A percentile compares a stretch with the other conserved stretches of the same genome.
Evolutionary conservation across 2,113 vertebrate species (phyloP).

Genomic region (Marcusenius ussheri): DNA sequence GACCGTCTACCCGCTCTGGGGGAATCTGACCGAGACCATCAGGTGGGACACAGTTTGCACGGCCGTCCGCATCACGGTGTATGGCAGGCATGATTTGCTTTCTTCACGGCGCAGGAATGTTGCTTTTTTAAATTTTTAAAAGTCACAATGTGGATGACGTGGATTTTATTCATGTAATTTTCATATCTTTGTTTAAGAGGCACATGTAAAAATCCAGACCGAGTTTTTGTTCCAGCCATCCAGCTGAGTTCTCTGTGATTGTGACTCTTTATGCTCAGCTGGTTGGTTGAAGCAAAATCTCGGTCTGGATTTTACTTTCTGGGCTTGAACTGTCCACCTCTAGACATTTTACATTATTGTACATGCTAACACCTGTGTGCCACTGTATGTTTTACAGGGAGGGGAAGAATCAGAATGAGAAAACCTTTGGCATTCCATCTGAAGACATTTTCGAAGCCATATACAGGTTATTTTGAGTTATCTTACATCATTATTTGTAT

Average conservation of each 20-base stretch:
- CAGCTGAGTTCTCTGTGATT: neutral
- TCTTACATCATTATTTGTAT: neutral
- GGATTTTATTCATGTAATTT: neutral
- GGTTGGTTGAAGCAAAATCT: neutral
- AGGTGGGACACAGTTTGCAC: slow-evolving; percentile 40
- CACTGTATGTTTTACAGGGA: slow-evolving; percentile 41
- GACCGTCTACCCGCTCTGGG: slow-evolving; percentile 64
- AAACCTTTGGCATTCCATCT: slow-evolving; percentile 52
- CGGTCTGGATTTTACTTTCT: neutral
- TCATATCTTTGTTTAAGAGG: neutral
- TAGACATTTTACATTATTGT: neutral
- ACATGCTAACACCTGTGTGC: neutral
- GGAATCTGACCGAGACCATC: slow-evolving; percentile 54
- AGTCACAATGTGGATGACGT: neutral
- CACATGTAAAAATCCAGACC: neutral
- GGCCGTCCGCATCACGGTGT: neutral
- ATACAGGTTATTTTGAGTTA: slow-evolving; percentile 51
- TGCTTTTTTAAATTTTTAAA: neutral
- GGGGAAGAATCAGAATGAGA: slow-evolving; percentile 64
- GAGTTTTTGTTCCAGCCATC: neutral
- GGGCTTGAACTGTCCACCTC: neutral
- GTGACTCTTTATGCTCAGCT: neutral
- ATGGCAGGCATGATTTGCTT: neutral
- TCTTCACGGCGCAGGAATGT: neutral
- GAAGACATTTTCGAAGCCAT: slow-evolving; percentile 56